These are phyloP conservation scores for Zaprionus vittiger DNA, from an alignment of 1,140 invertebrate species.

Conservation along the genomic window DNA sequence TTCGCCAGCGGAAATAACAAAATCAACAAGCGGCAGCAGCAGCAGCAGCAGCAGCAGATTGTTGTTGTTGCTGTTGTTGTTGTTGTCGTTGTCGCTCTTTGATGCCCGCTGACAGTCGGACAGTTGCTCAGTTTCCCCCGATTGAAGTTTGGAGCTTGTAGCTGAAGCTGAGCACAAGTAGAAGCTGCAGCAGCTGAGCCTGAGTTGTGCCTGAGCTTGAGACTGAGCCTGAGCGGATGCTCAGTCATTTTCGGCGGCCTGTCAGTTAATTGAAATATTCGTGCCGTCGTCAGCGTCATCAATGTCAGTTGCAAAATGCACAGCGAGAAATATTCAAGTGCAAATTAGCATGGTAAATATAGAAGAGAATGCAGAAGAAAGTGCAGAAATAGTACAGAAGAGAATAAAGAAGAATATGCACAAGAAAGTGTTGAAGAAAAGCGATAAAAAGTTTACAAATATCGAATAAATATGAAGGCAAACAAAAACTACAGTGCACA, in stretches of 20 bases:
- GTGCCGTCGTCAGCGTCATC: conserved; percentile 58
- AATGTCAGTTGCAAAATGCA: conserved; percentile 34
- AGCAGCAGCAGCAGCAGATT: conserved; percentile 10
- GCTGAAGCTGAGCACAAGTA: neutral
- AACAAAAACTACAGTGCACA: too few species aligned
- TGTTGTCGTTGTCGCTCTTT: conserved; percentile 50
- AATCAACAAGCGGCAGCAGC: conserved; percentile 41
- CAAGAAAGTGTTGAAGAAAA: too few species aligned
- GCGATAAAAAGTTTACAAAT: too few species aligned
- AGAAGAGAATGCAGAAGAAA: neutral
- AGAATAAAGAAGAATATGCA: too few species aligned
- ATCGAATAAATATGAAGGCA: too few species aligned
- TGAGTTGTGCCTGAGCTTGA: neutral
- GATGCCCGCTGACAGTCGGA: conserved; percentile 52
- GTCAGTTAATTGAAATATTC: conserved; percentile 82
- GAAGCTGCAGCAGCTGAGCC: conserved; percentile 2
- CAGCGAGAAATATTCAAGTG: neutral
- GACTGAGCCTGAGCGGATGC: conserved; percentile 21
- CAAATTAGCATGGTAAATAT: neutral
- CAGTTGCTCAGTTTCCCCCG: conserved; percentile 55
- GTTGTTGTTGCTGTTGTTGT: conserved; percentile 32
- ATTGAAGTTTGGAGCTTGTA: conserved; percentile 28
- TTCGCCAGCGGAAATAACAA: conserved; percentile 66
- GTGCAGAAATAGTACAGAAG: too few species aligned
- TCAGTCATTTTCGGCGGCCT: conserved; percentile 71